phyloP scores from a whole-genome alignment of 2,113 vertebrate species.

The Ornithorhynchus anatinus region DNA sequence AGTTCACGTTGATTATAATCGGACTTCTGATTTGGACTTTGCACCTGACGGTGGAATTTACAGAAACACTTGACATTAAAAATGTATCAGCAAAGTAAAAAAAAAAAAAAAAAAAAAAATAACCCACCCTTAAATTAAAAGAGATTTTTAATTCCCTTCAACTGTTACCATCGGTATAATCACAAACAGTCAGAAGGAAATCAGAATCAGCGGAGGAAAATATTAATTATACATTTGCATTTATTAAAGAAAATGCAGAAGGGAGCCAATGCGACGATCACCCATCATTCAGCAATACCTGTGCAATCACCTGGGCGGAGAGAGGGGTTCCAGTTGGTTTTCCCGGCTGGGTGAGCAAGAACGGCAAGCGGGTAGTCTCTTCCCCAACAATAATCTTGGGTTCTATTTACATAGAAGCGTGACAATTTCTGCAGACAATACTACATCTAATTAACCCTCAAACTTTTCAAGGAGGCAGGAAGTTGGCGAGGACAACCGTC shows the following conservation, averaged over 20 bases:
- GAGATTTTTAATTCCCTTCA: constrained; percentile 55
- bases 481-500: background rate
- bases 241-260: constrained; percentile 42
- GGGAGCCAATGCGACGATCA: constrained; percentile 10
- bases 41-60: constrained; percentile 15
- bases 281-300: constrained; percentile 10
- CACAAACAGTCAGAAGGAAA: constrained; percentile 58
- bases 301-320: constrained; percentile 4
- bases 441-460: too few relatives aligned
- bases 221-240: constrained; percentile 55
- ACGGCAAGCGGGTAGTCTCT: too few relatives aligned
- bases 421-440: too few relatives aligned
- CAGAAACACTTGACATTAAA: constrained; percentile 52
- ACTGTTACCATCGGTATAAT: constrained; percentile 57
- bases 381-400: too few relatives aligned
- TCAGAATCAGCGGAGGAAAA: constrained; percentile 61
- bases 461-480: background rate
- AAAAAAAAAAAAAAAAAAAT: constrained; percentile 47
- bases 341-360: too few relatives aligned
- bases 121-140: constrained; percentile 43
- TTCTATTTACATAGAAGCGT: too few relatives aligned
- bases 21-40: constrained; percentile 39
- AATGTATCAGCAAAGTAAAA: constrained; percentile 57
- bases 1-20: background rate
- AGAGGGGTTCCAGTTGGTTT: too few relatives aligned